Evolutionary conservation across 1,140 invertebrate species (phyloP), one percentile per base, ranked within the genome.

Genomic region (Anastatus disparis): DNA sequence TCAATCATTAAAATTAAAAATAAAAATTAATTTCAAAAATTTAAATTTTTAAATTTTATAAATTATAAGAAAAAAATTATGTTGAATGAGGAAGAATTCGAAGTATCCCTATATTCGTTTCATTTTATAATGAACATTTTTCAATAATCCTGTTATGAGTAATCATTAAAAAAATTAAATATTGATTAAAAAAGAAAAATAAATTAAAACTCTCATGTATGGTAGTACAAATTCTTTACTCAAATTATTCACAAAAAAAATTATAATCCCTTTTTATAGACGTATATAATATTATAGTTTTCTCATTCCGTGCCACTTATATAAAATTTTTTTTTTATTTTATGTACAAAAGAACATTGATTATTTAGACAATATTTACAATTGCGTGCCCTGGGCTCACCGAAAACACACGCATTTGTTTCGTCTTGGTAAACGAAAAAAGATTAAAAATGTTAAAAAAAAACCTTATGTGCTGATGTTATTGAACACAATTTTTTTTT

Each of bases 361-460:
- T 42, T 69, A 38, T 44, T 62, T 20, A 13, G 67, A 62, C 27
- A 6, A 53, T 70, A 70, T 70, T 53, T 70, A 70, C 67, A 70
- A 69, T 56, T 31, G 12, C 38, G 40, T 46, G 26, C 13, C 50
- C 38, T n/a, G n/a, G n/a, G 27, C 15, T 40, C 26, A 13, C 13
- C 22, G 22, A 38, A 27, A 7, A 40, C 20, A 38, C 62, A 31
- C 35, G 17, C 35, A 35, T 35, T 56, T 13, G 31, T 56, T 35
- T 40, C 35, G 15, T 42, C 46, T 22, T 15, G 12, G 58, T 62
- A 62, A 70, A 63, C 67, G 50, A 70, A 70, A 69, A 53, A 35
- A 63, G 38, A 70, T 6, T 6, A 35, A 35, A 35, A 10, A 35
- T 6, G 10, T 35, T 35, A 35, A 10, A 35, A 35, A 35, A 35